Evolutionary conservation across 1,140 invertebrate genomes (phyloP), one percentile per base, ranked within the genome.

Genomic region (Drosophila parabipectinata): DNA sequence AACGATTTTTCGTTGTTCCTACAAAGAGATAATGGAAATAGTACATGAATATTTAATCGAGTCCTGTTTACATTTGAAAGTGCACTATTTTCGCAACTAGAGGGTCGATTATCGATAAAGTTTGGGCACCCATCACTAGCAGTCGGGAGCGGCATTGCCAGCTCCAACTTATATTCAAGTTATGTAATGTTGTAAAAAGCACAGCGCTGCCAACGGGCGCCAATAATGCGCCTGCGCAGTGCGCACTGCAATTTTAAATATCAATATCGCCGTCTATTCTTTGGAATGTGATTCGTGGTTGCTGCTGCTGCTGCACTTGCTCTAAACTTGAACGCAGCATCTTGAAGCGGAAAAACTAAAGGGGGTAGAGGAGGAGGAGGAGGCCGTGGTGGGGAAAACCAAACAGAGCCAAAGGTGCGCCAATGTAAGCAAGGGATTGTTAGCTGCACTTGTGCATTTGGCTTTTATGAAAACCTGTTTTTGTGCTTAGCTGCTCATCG

Each of bases 191-290:
- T 61, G 37, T 44, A 58, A 62, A 59, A 71, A 69, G 63, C 66
- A 69, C 64, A 69, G 63, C 26, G 14, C 44, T 69, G 32, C 44
- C 34, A 55, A 57, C 44, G 67, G 45, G 67, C 67, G 34, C 66
- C 73, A 78, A 82, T 57, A 58, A 41, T 57, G 44, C 69, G 79
- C 79, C 69, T 78, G 83, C 82, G 78, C 82, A 64, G 53, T 50
- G 48, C 15, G 78, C 82, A 64, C 56, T 50, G 48, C 15, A 59
- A 50, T 59, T 50, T 60, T n/a, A 62, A 50, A 62, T 62, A 30
- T 56, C 66, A 75, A 74, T 63, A 59, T 66, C 39, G 45, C 52
- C 62, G 44, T 50, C 48, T 76, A 26, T 37, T 68, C 63, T 72
- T 82, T 79, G 63, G 32, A 63, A 73, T 66, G 72, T 59, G 66